These are phyloP conservation scores for Lepidocyrtinus sp. DNA, from an alignment of 2,888 invertebrate genomes.

Conservation along the genomic window DNA sequence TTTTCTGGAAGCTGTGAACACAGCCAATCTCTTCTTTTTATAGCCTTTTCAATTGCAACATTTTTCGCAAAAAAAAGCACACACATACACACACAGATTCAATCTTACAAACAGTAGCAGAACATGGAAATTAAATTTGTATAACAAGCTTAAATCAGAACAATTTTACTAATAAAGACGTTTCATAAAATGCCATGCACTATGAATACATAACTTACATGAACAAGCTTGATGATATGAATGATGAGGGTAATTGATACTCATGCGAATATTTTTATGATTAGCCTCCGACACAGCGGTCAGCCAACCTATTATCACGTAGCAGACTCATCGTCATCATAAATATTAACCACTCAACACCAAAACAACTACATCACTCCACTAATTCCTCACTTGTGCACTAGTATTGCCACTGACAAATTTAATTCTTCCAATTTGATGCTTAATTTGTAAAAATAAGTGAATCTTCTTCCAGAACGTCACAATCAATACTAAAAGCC, in stretches of 20 bases:
- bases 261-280: neutral
- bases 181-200: no score
- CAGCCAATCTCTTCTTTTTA: neutral
- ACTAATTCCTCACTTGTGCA: neutral
- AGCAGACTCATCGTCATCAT: neutral
- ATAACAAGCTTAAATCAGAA: constrained; percentile 6
- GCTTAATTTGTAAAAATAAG: no score
- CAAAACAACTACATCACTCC: neutral
- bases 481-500: constrained; percentile 24
- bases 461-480: neutral
- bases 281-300: no score
- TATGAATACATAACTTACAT: no score
- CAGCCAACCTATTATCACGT: neutral
- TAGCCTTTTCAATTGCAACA: neutral
- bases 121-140: constrained; percentile 19
- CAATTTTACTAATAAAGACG: constrained; percentile 1
- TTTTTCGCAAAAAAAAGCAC: constrained; percentile 25
- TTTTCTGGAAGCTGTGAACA: constrained; percentile 8
- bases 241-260: constrained; percentile 1
- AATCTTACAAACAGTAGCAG: neutral
- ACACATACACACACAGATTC: no score
- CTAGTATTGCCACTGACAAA: neutral
- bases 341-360: neutral
- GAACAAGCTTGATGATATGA: constrained; percentile 2
- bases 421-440: neutral